Base-by-base conservation (phyloP, 2,888 invertebrate species). In the Frankliniella fusca region DNA sequence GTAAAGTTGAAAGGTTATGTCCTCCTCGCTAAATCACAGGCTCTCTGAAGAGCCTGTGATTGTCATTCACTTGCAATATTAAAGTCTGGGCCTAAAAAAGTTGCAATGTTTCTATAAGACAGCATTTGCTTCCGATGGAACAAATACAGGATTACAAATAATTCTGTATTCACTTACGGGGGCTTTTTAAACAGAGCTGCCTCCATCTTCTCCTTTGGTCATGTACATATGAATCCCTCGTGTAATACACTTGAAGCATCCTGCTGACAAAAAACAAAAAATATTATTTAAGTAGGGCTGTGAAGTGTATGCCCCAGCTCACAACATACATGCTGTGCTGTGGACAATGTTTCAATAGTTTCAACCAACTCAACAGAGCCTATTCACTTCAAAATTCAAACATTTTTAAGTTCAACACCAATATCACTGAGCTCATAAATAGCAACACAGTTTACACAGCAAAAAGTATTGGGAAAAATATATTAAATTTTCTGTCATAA, bases 181-280 rank as follows among this genome's bases (percentile, higher is more conserved):
- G 70, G 70, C 27, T 76, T 27, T 27, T 76, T 76, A 12, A 76
- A 23, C 70, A 27, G 12, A 20, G 54, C 12, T 23, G 27, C 23
- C 27, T 12, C 27, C 70, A 76, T 27, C 70, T 76, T 76, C 27
- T 76, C 27, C 23, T 27, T 27, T 23, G 70, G 70, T 76, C 70
- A 76, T 76, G 70, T 76, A 12, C 70, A 76, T 12, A 76, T 76
- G 70, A 76, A 76, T n/a, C 70, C 70, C 27, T 76, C 70, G 27
- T 76, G 70, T 76, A 76, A 76, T 27, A 76, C 70, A 76, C 70
- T 76, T 23, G 70, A 76, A 27, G 70, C 12, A 27, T 76, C 70
- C 70, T 76, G 70, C 70, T 76, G 27, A 76, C 70, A 76, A 27
- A 76, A 27, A 76, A 23, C 12, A 76, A 23, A 76, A 76, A 10